Conservation (phyloP, 1,140 invertebrate genomes). For the Lamellibrachia luymesi region DNA sequence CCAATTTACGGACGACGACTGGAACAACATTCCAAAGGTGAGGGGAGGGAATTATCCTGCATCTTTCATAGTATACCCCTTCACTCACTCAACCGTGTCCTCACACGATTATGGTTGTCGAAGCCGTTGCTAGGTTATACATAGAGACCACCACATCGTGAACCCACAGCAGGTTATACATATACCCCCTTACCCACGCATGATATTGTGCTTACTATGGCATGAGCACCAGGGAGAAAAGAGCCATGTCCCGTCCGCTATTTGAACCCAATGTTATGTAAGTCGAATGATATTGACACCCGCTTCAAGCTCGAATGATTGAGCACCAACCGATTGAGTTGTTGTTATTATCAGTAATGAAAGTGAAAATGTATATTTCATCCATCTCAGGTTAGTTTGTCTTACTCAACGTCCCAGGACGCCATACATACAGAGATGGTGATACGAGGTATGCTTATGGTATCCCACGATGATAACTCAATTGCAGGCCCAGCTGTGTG, state of each 20-base stretch:
- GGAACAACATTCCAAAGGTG: not conserved
- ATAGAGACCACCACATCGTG: not conserved
- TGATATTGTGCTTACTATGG: too few species aligned
- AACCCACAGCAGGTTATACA: not conserved
- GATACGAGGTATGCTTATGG: not conserved
- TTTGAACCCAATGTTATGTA: too few species aligned
- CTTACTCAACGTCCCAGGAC: too few species aligned
- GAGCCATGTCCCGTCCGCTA: too few species aligned
- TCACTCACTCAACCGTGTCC: not conserved
- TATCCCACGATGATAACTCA: not conserved
- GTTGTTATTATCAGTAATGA: too few species aligned
- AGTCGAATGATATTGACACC: too few species aligned
- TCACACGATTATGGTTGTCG: not conserved
- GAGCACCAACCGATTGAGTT: too few species aligned
- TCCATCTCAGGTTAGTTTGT: too few species aligned
- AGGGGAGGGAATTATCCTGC: not conserved
- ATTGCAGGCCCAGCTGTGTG: not conserved
- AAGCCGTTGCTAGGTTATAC: not conserved
- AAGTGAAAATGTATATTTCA: too few species aligned
- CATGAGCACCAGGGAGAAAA: too few species aligned
- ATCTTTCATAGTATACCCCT: not conserved
- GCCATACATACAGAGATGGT: not conserved
- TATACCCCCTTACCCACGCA: too few species aligned
- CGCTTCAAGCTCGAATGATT: too few species aligned
- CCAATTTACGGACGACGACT: not conserved